Evolutionary conservation across 1,140 invertebrate species (phyloP).

Genomic region (Euura lappo): DNA sequence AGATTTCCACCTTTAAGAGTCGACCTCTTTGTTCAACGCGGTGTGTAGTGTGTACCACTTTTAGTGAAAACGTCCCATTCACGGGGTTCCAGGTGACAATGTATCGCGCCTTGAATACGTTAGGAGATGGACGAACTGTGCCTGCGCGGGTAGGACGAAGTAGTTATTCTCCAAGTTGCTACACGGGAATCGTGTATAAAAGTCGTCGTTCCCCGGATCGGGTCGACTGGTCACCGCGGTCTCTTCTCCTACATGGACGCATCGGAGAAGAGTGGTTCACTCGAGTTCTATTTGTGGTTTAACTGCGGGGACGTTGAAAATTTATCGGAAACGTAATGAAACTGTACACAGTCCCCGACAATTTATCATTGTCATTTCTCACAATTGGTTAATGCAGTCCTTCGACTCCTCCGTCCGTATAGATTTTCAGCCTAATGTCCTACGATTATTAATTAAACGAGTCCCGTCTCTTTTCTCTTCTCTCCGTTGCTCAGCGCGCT

Average conservation of each 20-base stretch:
- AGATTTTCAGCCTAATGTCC: no score
- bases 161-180: not conserved
- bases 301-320: not conserved
- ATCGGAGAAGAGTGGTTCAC: not conserved
- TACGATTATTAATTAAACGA: not conserved
- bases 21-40: constrained; percentile 54
- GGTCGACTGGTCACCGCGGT: not conserved
- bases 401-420: no score
- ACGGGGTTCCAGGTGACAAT: constrained; percentile 35
- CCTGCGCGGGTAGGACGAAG: constrained; percentile 20
- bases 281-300: not conserved
- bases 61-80: constrained; percentile 51
- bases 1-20: constrained; percentile 46
- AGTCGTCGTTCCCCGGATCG: not conserved
- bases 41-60: constrained; percentile 39
- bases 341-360: not conserved
- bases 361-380: no score
- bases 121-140: constrained; percentile 9
- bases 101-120: constrained; percentile 3
- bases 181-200: not conserved
- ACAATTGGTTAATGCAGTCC: no score
- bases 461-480: not conserved
- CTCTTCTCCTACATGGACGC: no score
- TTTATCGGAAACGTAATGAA: not conserved
- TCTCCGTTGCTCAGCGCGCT: not conserved